Evolutionary conservation across 1,140 invertebrate genomes (phyloP).

Genomic region (Musca vetustissima): DNA sequence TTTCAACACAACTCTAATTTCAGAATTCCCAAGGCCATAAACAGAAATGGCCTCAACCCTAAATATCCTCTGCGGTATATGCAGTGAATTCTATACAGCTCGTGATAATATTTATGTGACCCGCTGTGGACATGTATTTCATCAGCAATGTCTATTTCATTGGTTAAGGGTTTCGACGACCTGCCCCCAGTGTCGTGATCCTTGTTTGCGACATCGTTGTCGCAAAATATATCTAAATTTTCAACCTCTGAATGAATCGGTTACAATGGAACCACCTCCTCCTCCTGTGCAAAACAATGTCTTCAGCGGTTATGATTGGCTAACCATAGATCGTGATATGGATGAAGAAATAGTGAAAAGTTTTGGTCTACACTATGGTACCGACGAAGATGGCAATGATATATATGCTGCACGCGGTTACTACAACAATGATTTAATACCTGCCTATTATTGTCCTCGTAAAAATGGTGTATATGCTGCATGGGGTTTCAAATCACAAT

Average conservation of each 20-base stretch:
- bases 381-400: conserved; percentile 38
- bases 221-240: conserved; percentile 46
- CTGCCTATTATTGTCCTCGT: conserved; percentile 39
- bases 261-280: not conserved
- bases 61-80: conserved; percentile 47
- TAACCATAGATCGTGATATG: conserved; percentile 2
- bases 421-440: conserved; percentile 40
- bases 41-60: conserved; percentile 8
- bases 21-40: too few species aligned
- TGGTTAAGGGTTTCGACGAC: conserved; percentile 36
- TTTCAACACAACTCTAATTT: too few species aligned
- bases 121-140: conserved; percentile 46
- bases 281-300: conserved; percentile 30
- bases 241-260: conserved; percentile 32
- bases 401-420: conserved; percentile 46
- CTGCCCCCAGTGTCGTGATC: conserved; percentile 43
- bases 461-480: conserved; percentile 36
- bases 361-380: conserved; percentile 40
- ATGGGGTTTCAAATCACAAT: conserved; percentile 32
- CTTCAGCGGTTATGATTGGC: conserved; percentile 28
- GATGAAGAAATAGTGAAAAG: not conserved
- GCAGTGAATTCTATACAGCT: conserved; percentile 41
- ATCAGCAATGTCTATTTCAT: conserved; percentile 37
- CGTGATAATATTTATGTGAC: conserved; percentile 38
- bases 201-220: conserved; percentile 35